These are phyloP conservation scores for Characodon lateralis DNA, from an alignment of 2,797 vertebrate species.

Conservation along the genomic window DNA sequence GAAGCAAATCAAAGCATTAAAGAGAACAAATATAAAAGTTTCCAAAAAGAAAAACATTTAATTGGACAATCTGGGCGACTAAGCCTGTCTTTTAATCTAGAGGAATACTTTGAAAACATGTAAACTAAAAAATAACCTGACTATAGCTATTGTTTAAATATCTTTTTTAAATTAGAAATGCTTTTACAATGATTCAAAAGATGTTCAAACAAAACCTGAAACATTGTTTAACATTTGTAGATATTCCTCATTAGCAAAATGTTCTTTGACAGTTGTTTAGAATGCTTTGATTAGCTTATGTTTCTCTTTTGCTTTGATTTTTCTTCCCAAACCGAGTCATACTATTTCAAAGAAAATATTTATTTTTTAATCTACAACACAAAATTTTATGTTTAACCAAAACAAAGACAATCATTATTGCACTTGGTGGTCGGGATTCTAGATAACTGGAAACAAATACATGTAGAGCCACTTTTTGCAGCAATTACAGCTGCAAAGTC, in stretches of 20 bases:
- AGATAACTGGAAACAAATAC: too few species aligned
- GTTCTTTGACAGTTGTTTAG: background rate
- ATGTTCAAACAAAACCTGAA: background rate
- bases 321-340: background rate
- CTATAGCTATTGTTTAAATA: background rate
- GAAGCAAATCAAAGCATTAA: background rate
- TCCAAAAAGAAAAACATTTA: background rate
- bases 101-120: background rate
- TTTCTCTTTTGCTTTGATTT: background rate
- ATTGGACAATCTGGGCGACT: background rate
- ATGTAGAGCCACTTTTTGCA: too few species aligned
- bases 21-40: background rate
- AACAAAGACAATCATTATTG: too few species aligned
- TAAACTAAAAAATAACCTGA: background rate
- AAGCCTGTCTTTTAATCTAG: background rate
- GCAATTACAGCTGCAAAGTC: too few species aligned
- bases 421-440: too few species aligned
- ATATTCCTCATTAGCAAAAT: background rate
- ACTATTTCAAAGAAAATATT: background rate
- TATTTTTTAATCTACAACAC: too few species aligned
- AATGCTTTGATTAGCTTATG: background rate
- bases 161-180: background rate
- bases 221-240: background rate
- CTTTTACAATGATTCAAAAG: background rate
- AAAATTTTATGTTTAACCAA: too few species aligned